Conservation (phyloP, 2,888 invertebrate genomes). For the Drosophila mayaguana region DNA sequence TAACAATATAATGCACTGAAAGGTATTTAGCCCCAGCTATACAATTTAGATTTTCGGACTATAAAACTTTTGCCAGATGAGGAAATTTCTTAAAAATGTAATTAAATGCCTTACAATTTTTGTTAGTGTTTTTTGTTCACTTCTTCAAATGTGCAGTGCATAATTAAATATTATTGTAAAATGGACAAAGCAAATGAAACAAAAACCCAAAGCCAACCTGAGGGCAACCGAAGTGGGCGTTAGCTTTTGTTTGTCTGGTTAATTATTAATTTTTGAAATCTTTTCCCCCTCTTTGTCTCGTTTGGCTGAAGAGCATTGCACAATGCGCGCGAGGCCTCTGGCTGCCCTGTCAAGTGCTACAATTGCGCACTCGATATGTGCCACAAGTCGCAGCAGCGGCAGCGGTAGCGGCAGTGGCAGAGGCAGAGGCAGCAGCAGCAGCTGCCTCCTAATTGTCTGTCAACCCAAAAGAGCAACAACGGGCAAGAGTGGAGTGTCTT, state of each 20-base stretch:
- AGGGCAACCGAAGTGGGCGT: conserved; percentile 46
- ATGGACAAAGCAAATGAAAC: conserved; percentile 7
- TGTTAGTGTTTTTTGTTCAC: conserved; percentile 7
- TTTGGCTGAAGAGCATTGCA: conserved; percentile 33
- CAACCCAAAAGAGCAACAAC: conserved; percentile 37
- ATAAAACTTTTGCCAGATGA: background rate
- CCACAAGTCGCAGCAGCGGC: conserved; percentile 35
- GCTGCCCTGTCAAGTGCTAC: conserved; percentile 39
- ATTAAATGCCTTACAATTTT: conserved; percentile 20
- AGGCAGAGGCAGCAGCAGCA: background rate
- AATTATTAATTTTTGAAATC: conserved; percentile 48
- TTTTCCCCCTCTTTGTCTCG: conserved; percentile 9
- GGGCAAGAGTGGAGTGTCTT: conserved; percentile 12
- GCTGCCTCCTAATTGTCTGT: conserved; percentile 64
- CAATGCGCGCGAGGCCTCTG: conserved; percentile 36
- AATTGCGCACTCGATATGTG: conserved; percentile 69
- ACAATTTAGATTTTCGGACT: background rate
- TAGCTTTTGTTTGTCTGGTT: conserved; percentile 32
- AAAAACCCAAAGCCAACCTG: conserved; percentile 11
- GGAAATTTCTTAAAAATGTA: conserved; percentile 19
- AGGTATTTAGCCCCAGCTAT: background rate
- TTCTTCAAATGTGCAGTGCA: conserved; percentile 14
- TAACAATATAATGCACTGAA: background rate
- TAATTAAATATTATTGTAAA: conserved; percentile 27
- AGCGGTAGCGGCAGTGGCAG: background rate